Evolutionary conservation across 2,888 invertebrate species (phyloP).

Genomic region (Calliphora vomitoria): DNA sequence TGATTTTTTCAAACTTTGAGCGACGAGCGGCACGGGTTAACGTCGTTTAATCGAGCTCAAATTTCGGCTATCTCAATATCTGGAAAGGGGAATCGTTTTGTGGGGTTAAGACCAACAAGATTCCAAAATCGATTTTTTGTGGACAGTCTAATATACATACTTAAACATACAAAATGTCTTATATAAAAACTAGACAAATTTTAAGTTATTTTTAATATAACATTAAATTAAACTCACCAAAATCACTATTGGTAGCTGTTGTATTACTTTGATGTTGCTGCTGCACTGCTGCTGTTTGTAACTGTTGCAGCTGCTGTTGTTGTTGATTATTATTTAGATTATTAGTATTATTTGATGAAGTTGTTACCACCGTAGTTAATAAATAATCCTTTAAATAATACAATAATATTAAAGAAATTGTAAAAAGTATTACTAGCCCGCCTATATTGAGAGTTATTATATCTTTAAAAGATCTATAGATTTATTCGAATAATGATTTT

Average conservation of each 20-base stretch:
- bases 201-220: neutral
- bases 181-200: conserved; percentile 41
- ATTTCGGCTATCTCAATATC: too few relatives aligned
- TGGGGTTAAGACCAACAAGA: too few relatives aligned
- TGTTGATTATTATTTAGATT: conserved; percentile 70
- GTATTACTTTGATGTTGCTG: conserved; percentile 57
- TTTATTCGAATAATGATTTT: conserved; percentile 43
- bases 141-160: too few relatives aligned
- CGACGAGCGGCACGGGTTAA: too few relatives aligned
- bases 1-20: too few relatives aligned
- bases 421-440: conserved; percentile 56
- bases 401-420: conserved; percentile 75
- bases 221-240: conserved; percentile 58
- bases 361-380: conserved; percentile 76
- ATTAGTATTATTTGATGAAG: conserved; percentile 70
- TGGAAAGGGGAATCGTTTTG: too few relatives aligned
- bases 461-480: conserved; percentile 14
- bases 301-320: conserved; percentile 63
- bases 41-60: too few relatives aligned
- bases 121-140: too few relatives aligned
- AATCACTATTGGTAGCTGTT: conserved; percentile 66
- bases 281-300: conserved; percentile 63
- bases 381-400: conserved; percentile 81
- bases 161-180: conserved; percentile 1
- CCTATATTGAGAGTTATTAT: conserved; percentile 53